Evolutionary conservation across 2,797 vertebrate species (phyloP), one percentile per base, ranked within the genome.

Genomic region (Urosaurus nigricauda): DNA sequence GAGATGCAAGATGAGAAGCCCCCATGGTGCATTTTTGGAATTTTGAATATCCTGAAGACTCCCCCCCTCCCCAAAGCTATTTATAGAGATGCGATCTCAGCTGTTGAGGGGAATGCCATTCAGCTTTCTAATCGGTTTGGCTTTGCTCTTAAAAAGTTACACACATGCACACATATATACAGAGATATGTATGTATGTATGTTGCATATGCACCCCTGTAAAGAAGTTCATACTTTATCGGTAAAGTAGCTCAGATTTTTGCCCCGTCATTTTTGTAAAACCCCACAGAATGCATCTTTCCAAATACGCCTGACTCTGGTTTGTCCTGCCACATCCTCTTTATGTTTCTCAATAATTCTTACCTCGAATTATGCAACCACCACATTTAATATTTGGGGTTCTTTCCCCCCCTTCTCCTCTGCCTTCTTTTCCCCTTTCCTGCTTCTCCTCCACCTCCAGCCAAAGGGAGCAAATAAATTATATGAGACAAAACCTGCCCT

Each of bases 1-100:
- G 90, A 84, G 70, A 93, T 85, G 73, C 83, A 93, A 92, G 83
- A 91, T 29, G 80, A 94, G 85, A 88, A 92, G 92, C 88, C 88
- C 91, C 92, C 86, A 91, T 87, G 89, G 91, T 89, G 88, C 81
- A 87, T 91, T 94, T 90, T 78, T 56, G 82, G 78, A 74, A 91
- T 88, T 88, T n/a, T n/a, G n/a, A n/a, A 0, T 88, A 35, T 63
- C 78, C 83, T 70, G 83, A 11, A 43, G 87, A 90, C 90, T 85
- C 26, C 92, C 93, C 19, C 4, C 29, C 24, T 17, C n/a, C 32
- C 89, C 93, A 80, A 51, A 51, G 9, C 92, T 91, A 90, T 92
- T 92, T 94, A 83, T 85, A 77, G 84, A 90, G 88, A 94, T 92
- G 87, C 17, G 65, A 24, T 81, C 93, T 85, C 65, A 74, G 87